Conservation (phyloP, 2,797 vertebrate species). For the Rhinella marina region DNA sequence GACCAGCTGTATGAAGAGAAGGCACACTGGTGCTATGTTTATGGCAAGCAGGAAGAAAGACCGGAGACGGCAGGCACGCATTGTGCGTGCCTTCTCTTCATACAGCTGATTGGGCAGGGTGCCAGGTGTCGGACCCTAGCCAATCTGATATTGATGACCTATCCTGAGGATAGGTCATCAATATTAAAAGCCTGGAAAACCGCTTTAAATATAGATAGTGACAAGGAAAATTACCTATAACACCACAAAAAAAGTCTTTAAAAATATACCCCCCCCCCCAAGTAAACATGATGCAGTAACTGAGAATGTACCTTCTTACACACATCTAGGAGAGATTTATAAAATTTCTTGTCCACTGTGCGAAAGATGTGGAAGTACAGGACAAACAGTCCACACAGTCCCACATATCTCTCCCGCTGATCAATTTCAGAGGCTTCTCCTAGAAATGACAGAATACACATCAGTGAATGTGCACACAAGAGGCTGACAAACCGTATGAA, state of each 20-base stretch:
- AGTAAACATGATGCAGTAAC: not conserved
- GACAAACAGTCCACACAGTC: conserved; percentile 90
- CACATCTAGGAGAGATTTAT: conserved; percentile 90
- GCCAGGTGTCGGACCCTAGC: too few species aligned
- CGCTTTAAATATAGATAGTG: too few species aligned
- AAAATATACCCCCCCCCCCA: not conserved
- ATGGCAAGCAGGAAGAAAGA: too few species aligned
- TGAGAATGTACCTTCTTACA: conserved; percentile 88
- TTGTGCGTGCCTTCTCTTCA: too few species aligned
- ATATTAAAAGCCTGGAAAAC: too few species aligned
- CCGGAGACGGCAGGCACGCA: too few species aligned
- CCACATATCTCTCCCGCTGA: conserved; percentile 94
- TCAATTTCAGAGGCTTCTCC: conserved; percentile 97
- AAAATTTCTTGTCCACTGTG: conserved; percentile 93
- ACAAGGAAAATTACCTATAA: too few species aligned
- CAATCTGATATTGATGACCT: too few species aligned
- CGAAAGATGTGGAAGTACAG: conserved; percentile 98
- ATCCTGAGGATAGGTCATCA: too few species aligned
- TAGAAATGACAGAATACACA: conserved; percentile 67
- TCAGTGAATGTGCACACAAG: not conserved
- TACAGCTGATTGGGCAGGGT: too few species aligned
- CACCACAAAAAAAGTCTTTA: not conserved
- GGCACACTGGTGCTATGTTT: too few species aligned
- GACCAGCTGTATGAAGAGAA: too few species aligned
- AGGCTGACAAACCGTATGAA: conserved; percentile 29